These are phyloP conservation scores for Ptychoptera albimana DNA, from an alignment of 2,888 invertebrate species.

Conservation along the genomic window DNA sequence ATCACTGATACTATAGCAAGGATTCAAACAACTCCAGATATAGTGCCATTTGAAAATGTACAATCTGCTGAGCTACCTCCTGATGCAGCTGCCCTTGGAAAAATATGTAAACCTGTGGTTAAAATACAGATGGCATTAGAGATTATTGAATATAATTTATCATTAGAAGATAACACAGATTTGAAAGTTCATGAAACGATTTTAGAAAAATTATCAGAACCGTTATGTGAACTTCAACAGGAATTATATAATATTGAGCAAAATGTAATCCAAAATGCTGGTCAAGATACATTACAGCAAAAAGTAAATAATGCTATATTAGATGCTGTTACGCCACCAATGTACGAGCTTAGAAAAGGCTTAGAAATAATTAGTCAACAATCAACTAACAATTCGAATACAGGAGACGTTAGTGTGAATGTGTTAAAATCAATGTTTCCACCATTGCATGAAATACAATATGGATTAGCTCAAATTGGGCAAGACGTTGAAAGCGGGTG, in stretches of 20 bases:
- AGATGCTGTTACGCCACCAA: conserved; percentile 44
- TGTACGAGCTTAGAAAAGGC: conserved; percentile 43
- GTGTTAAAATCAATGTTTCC: conserved; percentile 34
- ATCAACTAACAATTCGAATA: conserved; percentile 19
- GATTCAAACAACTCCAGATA: conserved; percentile 18
- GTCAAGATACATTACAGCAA: conserved; percentile 22
- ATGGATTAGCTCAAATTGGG: conserved; percentile 32
- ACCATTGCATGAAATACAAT: conserved; percentile 42
- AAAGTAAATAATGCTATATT: conserved; percentile 42
- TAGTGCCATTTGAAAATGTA: conserved; percentile 20
- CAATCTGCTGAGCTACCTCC: conserved; percentile 22
- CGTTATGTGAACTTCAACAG: conserved; percentile 20
- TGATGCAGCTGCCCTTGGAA: conserved; percentile 24
- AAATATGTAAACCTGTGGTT: conserved; percentile 28
- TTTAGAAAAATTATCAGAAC: conserved; percentile 21
- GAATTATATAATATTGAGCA: conserved; percentile 21
- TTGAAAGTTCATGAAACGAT: conserved; percentile 25
- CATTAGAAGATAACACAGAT: conserved; percentile 25
- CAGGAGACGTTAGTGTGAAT: conserved; percentile 28
- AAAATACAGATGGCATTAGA: conserved; percentile 32
- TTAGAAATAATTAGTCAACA: conserved; percentile 34
- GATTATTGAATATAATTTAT: conserved; percentile 25
- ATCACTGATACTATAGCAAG: conserved; percentile 27
- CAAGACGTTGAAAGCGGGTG: conserved; percentile 30
- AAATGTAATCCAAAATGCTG: conserved; percentile 12